These are phyloP conservation scores for Microcaecilia unicolor DNA, from an alignment of 2,797 vertebrate genomes.

Conservation along the genomic window DNA sequence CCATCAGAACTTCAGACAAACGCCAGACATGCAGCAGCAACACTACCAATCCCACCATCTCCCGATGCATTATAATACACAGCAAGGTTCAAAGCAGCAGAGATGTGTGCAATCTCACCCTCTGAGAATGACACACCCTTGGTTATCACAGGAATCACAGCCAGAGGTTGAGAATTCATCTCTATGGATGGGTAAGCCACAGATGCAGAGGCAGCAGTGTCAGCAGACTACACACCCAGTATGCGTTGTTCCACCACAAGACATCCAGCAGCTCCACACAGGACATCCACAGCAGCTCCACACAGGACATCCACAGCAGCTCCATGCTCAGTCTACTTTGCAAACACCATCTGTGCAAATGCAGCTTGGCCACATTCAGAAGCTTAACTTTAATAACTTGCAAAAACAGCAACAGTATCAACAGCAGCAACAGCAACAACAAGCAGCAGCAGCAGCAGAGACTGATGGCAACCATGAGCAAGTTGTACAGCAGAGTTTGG, in stretches of 20 bases:
- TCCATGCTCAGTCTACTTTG: slow-evolving; percentile 35
- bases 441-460: slow-evolving; percentile 13
- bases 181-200: slow-evolving; percentile 19
- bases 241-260: slow-evolving; percentile 43
- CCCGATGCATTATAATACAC: slow-evolving; percentile 32
- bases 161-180: slow-evolving; percentile 21
- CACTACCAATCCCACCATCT: slow-evolving; percentile 30
- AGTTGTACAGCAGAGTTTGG: slow-evolving; percentile 55
- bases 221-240: slow-evolving; percentile 39
- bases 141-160: slow-evolving; percentile 22
- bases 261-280: slow-evolving; percentile 25
- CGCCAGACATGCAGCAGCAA: slow-evolving; percentile 27
- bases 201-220: slow-evolving; percentile 27
- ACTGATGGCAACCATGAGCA: slow-evolving; percentile 39
- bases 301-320: slow-evolving; percentile 36
- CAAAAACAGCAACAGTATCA: slow-evolving; percentile 26
- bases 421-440: slow-evolving; percentile 24
- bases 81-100: slow-evolving; percentile 42
- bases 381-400: slow-evolving; percentile 37
- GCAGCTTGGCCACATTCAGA: slow-evolving; percentile 51
- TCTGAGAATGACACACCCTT: slow-evolving; percentile 29
- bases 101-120: slow-evolving; percentile 24
- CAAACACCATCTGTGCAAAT: slow-evolving; percentile 45
- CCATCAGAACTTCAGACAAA: slow-evolving; percentile 50
- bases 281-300: slow-evolving; percentile 36